Conservation (phyloP, 2,113 vertebrate genomes). For the Oriolus oriolus region DNA sequence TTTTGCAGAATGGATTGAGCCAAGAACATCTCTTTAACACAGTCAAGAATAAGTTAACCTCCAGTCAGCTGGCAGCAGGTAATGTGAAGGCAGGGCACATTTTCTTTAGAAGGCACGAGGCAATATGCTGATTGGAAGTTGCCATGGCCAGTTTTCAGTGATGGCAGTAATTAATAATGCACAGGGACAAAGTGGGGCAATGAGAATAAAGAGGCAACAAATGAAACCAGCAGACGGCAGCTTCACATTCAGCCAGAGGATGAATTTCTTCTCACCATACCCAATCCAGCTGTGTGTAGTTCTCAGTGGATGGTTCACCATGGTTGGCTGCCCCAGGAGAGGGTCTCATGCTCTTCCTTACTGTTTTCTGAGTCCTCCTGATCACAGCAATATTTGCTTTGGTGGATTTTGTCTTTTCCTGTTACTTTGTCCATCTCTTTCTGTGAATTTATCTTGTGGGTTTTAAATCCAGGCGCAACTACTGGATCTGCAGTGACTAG, state of each 20-base stretch:
- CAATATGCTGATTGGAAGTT: not conserved
- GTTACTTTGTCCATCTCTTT: not conserved
- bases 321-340: not conserved
- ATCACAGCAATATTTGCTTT: not conserved
- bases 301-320: not conserved
- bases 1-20: not conserved
- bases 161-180: rapidly evolving
- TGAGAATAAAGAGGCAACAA: not conserved
- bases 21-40: rapidly evolving
- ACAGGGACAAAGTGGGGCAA: not conserved
- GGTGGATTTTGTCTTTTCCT: not conserved
- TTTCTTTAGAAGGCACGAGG: not conserved
- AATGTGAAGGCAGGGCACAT: not conserved
- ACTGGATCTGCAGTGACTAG: not conserved
- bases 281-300: not conserved
- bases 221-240: not conserved
- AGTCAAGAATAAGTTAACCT: not conserved
- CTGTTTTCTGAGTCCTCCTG: not conserved
- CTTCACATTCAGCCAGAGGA: not conserved
- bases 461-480: not conserved
- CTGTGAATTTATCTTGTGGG: not conserved
- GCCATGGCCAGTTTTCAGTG: not conserved
- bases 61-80: not conserved
- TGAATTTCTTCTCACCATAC: not conserved
- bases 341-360: not conserved